Evolutionary conservation across 2,797 vertebrate species (phyloP), one percentile per base, ranked within the genome.

Genomic region (Gallirallus australis): DNA sequence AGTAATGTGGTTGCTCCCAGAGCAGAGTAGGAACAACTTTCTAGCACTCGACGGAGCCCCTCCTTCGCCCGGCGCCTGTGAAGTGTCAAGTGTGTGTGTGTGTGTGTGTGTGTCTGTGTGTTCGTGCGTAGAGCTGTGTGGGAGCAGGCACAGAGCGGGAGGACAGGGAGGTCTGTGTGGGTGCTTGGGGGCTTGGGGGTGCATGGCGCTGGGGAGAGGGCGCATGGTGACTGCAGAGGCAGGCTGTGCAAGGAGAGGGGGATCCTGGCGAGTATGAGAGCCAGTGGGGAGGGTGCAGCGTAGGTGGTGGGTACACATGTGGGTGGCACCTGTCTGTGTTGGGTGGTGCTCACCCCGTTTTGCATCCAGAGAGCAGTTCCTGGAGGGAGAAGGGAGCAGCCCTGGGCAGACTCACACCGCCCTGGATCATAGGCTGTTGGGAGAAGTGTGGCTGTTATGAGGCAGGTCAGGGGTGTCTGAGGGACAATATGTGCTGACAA

Each of bases 1-100:
- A 97, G 95, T 96, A 95, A 97, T 94, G 95, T 89, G 94, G 96
- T 82, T 86, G 91, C 91, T 94, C 64, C 88, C 86, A 53, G 86
- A 3, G 0, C 35, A 57, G 80, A 89, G 91, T 33, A 73, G 82
- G 70, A 94, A 77, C 94, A 95, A 93, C 92, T 95, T 94, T 95
- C 85, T 92, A 91, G 91, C 90, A 82, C 86, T 91, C 6, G 33
- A 60, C 8, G 0, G 59, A 84, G 81, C 91, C 69, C 73, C 61
- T 89, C 93, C 89, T 90, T 89, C 12, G 0, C 37, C 52, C 3
- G 14, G 81, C 45, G 69, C 63, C 78, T 89, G 92, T 42, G 6
- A 82, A 82, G 81, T 64, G 72, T 94, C 94, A 71, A 40, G 82
- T 75, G 40, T 57, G 52, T 48, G 40, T 56, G 52, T 59, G 37